Percentiles rank a stretch among this genome's conserved stretches.
These are phyloP conservation scores for Ectemnius lituratus DNA, from an alignment of 2,888 invertebrate genomes.

Conservation along the genomic window DNA sequence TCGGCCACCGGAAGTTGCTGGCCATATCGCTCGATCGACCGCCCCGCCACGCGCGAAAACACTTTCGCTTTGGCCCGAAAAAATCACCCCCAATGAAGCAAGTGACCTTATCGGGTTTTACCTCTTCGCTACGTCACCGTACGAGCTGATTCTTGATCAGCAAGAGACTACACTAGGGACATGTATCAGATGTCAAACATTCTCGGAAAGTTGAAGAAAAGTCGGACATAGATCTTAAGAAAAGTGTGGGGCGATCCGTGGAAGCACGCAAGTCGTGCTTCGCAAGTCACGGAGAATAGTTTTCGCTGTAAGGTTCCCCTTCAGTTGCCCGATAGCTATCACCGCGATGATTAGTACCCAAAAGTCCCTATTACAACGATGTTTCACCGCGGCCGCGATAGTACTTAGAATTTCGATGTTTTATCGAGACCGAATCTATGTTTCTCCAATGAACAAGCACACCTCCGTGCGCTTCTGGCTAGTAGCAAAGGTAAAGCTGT, in stretches of 20 bases:
- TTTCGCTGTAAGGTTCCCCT: slow-evolving; percentile 29
- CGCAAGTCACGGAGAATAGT: slow-evolving; percentile 9
- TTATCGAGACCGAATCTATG: background rate
- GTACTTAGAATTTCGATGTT: background rate
- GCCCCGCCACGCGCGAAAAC: slow-evolving; percentile 36
- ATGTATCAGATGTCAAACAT: too few species aligned
- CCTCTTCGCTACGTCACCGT: too few species aligned
- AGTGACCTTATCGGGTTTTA: too few species aligned
- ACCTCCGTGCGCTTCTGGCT: too few species aligned
- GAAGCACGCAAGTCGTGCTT: background rate
- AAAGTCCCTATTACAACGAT: slow-evolving; percentile 30
- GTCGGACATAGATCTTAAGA: background rate
- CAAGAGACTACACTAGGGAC: too few species aligned
- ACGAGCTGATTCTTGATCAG: too few species aligned
- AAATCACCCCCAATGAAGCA: background rate
- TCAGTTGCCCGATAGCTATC: slow-evolving; percentile 37
- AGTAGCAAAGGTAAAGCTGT: too few species aligned
- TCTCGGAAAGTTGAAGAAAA: background rate
- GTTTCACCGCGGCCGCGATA: slow-evolving; percentile 11
- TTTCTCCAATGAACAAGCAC: too few species aligned
- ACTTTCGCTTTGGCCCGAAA: slow-evolving; percentile 29
- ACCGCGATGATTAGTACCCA: slow-evolving; percentile 37
- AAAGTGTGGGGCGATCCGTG: background rate
- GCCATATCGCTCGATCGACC: slow-evolving; percentile 40
- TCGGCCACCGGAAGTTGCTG: slow-evolving; percentile 41